Evolutionary conservation across 2,113 vertebrate species (phyloP), one percentile per base, ranked within the genome.

Genomic region (Epinephelus lanceolatus): DNA sequence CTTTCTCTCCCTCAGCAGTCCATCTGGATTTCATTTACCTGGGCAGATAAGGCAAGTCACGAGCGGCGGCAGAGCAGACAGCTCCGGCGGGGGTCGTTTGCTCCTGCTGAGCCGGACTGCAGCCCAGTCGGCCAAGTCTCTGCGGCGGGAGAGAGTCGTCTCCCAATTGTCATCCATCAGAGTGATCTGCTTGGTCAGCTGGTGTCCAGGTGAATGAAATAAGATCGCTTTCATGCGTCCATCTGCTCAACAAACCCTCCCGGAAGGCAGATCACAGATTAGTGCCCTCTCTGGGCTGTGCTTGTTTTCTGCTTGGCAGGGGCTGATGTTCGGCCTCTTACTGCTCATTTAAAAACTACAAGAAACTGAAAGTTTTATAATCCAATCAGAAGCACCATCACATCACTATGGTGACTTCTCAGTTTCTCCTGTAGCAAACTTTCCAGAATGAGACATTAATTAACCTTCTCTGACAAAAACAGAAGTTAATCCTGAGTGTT

Each of bases 161-260:
- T 47, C 1, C 9, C 78, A 60, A 42, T 47, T 37, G 83, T 62
- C 40, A 59, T 79, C 42, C 62, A 73, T 88, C 77, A 78, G 21
- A 1, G 15, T 37, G 63, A 80, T 81, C 23, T 67, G 68, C 57
- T 60, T 21, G 73, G 67, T 77, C 66, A 37, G 59, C 65, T 11
- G 9, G 66, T 14, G 67, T 66, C 42, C 12, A 77, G 63, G 74
- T 68, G 51, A 80, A 80, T 49, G 67, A 53, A 53, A 27, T 83
- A 73, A 72, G 62, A 65, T 33, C 8, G 12, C 67, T 68, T 51
- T 80, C 67, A 23, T 53, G 71, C 62, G 53, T 65, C 71, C 19
- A 45, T 73, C 67, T 62, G 55, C 66, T 56, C 55, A 69, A 53
- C 23, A 52, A 59, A 60, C 55, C 30, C 42, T 12, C 11, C 42